Evolutionary conservation across 2,113 vertebrate genomes (phyloP).

Genomic region (Apus apus): DNA sequence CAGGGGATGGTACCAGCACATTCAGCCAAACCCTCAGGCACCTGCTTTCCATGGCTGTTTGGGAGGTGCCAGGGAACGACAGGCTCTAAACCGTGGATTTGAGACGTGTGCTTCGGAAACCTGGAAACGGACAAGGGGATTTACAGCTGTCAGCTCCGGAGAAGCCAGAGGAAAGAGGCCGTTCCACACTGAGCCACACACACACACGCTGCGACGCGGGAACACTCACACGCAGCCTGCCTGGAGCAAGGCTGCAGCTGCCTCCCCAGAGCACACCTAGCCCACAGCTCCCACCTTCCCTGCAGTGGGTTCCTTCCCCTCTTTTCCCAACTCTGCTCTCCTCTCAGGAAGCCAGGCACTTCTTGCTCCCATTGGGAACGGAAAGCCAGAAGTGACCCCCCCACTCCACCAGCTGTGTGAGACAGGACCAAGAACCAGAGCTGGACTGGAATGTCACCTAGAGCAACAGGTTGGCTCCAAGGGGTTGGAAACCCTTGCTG

Average conservation of each 20-base stretch:
- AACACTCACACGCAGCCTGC: background rate
- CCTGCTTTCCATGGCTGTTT: background rate
- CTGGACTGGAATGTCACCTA: background rate
- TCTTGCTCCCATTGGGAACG: background rate
- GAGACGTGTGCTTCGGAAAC: slow-evolving; percentile 1
- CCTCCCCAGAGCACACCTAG: background rate
- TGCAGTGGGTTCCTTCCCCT: background rate
- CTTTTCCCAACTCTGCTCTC: background rate
- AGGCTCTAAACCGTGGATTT: background rate
- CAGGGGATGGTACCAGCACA: background rate
- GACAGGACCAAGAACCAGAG: background rate
- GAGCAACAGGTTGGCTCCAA: background rate
- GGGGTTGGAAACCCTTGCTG: background rate
- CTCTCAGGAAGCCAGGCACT: background rate
- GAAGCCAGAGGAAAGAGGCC: background rate
- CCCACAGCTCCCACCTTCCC: background rate
- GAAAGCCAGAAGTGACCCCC: background rate
- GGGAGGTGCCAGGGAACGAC: slow-evolving; percentile 19
- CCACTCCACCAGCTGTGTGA: background rate
- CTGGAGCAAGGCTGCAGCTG: background rate
- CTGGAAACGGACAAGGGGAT: background rate
- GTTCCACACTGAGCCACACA: background rate
- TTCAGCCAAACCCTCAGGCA: background rate
- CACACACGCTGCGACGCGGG: background rate
- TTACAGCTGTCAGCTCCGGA: background rate